phyloP scores from a whole-genome alignment of 2,888 invertebrate genomes.

The Galerucella pusilla region DNA sequence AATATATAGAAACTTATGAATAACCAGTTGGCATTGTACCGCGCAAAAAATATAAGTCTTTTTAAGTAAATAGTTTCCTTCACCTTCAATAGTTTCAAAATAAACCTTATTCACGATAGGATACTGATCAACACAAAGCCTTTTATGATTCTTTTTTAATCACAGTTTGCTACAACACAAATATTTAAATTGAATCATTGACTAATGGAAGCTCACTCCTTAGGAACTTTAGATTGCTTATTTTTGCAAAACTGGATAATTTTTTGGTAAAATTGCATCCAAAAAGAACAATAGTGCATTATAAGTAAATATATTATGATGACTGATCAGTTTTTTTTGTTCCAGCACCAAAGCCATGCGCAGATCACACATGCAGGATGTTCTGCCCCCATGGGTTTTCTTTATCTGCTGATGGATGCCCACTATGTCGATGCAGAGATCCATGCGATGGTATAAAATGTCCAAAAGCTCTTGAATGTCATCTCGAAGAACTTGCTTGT shows the following conservation, averaged over 20 bases:
- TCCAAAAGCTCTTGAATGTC: constrained; percentile 81
- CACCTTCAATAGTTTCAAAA: neutral
- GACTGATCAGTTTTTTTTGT: constrained; percentile 19
- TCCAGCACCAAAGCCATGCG: constrained; percentile 74
- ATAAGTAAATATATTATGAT: too few species aligned
- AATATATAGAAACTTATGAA: neutral
- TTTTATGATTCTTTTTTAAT: too few species aligned
- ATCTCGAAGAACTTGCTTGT: constrained; percentile 82
- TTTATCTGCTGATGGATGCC: constrained; percentile 76
- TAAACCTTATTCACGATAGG: too few species aligned
- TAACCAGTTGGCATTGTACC: constrained; percentile 4
- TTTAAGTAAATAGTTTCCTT: neutral
- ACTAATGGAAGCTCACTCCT: too few species aligned
- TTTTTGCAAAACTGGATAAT: too few species aligned
- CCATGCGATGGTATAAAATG: constrained; percentile 82
- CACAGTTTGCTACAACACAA: too few species aligned
- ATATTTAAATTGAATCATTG: too few species aligned
- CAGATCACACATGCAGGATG: constrained; percentile 87
- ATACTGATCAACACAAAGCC: too few species aligned
- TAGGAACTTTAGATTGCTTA: too few species aligned
- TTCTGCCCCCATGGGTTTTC: constrained; percentile 87
- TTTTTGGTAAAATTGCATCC: too few species aligned
- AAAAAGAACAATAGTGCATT: too few species aligned
- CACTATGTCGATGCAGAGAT: constrained; percentile 83
- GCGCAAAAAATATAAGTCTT: neutral